A percentile compares a stretch with the other conserved stretches of the same genome.
Conservation (phyloP, 2,797 vertebrate genomes). For the Cheirogaleus major region DNA sequence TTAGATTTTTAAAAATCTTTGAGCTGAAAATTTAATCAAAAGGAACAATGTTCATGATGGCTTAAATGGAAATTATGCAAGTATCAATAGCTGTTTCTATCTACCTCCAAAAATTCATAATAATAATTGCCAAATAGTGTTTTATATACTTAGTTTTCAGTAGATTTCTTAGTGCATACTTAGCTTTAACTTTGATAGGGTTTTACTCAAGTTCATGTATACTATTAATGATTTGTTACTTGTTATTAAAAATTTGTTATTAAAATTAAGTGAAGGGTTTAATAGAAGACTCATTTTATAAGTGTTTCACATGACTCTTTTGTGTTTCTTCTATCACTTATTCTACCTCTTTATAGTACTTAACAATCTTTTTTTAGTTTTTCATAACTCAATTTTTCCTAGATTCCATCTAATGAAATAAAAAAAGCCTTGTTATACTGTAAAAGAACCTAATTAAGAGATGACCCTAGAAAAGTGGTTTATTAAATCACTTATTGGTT, state of each 20-base stretch:
- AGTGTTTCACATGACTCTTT: background rate
- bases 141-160: background rate
- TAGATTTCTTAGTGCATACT: background rate
- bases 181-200: background rate
- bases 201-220: background rate
- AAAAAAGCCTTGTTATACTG: background rate
- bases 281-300: background rate
- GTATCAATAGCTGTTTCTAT: background rate
- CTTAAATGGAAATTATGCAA: background rate
- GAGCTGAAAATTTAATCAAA: background rate
- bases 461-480: slow-evolving; percentile 1
- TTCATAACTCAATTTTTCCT: background rate
- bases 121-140: background rate
- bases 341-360: background rate
- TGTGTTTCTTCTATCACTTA: background rate
- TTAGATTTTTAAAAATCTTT: background rate
- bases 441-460: background rate
- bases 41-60: background rate
- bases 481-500: background rate
- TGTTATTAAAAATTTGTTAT: background rate
- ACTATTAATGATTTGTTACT: background rate
- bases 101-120: background rate
- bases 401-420: background rate
- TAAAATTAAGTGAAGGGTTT: background rate
- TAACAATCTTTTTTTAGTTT: background rate